These are phyloP conservation scores for Perodicticus potto DNA, from an alignment of 2,797 vertebrate genomes.

Conservation along the genomic window DNA sequence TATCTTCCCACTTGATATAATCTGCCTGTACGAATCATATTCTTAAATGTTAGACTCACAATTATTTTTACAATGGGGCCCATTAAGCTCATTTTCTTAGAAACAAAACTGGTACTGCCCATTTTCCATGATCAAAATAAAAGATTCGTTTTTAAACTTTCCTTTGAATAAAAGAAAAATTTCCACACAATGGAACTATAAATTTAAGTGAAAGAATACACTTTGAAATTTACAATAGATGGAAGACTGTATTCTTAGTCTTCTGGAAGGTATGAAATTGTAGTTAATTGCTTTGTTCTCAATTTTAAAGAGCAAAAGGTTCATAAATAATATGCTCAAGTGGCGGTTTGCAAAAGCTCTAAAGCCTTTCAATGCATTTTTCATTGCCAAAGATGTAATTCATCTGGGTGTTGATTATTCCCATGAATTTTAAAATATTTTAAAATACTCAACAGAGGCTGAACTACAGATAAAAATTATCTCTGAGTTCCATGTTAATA, in stretches of 20 bases:
- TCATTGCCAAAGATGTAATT: conserved; percentile 72
- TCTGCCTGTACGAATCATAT: not conserved
- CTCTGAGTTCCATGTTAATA: conserved; percentile 52
- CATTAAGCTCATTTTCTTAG: conserved; percentile 67
- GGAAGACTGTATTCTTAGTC: conserved; percentile 67
- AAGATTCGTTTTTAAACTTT: conserved; percentile 67
- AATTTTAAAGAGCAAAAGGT: conserved; percentile 79
- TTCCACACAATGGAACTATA: conserved; percentile 71
- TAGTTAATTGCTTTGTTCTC: conserved; percentile 83
- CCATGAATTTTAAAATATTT: conserved; percentile 76
- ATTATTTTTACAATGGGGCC: not conserved
- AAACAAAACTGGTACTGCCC: conserved; percentile 13
- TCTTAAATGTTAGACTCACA: not conserved
- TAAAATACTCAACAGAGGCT: conserved; percentile 63
- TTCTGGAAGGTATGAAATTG: conserved; percentile 78
- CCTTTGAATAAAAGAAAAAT: conserved; percentile 66
- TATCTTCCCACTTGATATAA: not conserved
- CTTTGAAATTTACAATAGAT: conserved; percentile 74
- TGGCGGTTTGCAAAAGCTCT: conserved; percentile 68
- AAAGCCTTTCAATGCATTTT: conserved; percentile 72
- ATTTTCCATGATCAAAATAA: conserved; percentile 56
- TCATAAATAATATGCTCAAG: conserved; percentile 81
- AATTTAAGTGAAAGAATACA: conserved; percentile 75
- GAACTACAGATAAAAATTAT: conserved; percentile 57
- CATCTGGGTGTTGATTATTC: conserved; percentile 73